Conservation (phyloP, 2,888 invertebrate species). For the Augochlorella aurata region DNA sequence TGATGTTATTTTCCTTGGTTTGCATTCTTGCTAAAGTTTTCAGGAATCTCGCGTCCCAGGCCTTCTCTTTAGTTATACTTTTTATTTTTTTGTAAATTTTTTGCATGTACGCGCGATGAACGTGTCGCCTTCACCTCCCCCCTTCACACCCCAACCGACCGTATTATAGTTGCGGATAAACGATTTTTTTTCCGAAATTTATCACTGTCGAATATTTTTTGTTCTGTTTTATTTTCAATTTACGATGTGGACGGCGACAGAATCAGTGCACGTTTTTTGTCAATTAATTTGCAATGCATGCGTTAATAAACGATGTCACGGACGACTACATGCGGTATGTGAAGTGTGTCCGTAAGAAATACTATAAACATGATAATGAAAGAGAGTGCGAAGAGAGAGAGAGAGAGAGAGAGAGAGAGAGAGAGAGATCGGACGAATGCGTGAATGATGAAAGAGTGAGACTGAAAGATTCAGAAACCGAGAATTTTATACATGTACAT, state of each 20-base stretch:
- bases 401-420: not conserved
- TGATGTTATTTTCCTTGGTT: not conserved
- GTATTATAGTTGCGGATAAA: constrained; percentile 17
- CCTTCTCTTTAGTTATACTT: constrained; percentile 3
- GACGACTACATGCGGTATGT: constrained; percentile 17
- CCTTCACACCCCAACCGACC: not conserved
- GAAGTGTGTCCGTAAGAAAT: not conserved
- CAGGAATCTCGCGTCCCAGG: constrained; percentile 38
- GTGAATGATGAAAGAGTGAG: constrained; percentile 35
- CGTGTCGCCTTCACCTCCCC: constrained; percentile 19
- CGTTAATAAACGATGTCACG: constrained; percentile 36
- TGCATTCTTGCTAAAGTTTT: not conserved
- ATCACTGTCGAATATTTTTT: not conserved
- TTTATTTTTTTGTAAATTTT: constrained; percentile 21
- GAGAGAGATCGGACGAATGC: constrained; percentile 14
- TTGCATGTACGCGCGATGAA: not conserved
- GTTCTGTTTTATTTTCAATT: constrained; percentile 26
- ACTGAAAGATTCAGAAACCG: constrained; percentile 47
- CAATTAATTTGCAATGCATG: constrained; percentile 37
- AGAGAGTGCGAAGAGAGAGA: not conserved
- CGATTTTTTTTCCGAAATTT: not conserved
- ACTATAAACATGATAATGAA: not conserved
- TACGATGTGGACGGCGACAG: constrained; percentile 7
- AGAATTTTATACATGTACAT: constrained; percentile 58
- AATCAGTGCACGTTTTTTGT: constrained; percentile 23